phyloP scores from a whole-genome alignment of 2,888 invertebrate genomes.

The Meteorus colon region DNA sequence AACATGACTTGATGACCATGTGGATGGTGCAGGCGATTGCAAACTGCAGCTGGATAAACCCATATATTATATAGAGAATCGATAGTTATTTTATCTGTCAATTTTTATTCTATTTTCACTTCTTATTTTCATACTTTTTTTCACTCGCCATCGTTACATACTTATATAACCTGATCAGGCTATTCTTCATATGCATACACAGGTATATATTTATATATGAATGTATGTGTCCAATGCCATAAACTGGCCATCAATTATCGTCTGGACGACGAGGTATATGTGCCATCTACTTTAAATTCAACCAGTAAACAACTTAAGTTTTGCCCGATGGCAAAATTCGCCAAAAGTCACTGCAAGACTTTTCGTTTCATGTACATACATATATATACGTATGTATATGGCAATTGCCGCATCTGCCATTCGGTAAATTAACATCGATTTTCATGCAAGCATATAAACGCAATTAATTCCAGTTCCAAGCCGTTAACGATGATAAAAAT shows the following conservation, averaged over 20 bases:
- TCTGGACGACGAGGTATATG: conserved; percentile 3
- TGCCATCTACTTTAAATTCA: conserved; percentile 48
- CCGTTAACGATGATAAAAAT: neutral
- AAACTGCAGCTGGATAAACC: neutral
- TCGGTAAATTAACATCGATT: conserved; percentile 1
- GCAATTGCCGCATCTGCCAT: conserved; percentile 10
- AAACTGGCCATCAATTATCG: conserved; percentile 45
- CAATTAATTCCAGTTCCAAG: neutral
- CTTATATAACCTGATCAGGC: neutral
- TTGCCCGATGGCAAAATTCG: conserved; percentile 15
- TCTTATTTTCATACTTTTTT: neutral
- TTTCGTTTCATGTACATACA: neutral
- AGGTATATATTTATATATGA: conserved; percentile 17
- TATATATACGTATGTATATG: neutral
- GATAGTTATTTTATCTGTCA: neutral
- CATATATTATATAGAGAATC: neutral
- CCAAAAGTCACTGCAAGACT: neutral
- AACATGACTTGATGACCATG: neutral
- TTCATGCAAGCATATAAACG: neutral
- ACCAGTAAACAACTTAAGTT: conserved; percentile 31
- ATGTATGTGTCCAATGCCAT: conserved; percentile 35
- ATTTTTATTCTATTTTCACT: neutral
- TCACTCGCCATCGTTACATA: neutral
- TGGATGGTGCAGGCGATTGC: neutral
- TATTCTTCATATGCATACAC: neutral